Conservation (phyloP, 2,113 vertebrate genomes). For the Lamprologus callipterus region DNA sequence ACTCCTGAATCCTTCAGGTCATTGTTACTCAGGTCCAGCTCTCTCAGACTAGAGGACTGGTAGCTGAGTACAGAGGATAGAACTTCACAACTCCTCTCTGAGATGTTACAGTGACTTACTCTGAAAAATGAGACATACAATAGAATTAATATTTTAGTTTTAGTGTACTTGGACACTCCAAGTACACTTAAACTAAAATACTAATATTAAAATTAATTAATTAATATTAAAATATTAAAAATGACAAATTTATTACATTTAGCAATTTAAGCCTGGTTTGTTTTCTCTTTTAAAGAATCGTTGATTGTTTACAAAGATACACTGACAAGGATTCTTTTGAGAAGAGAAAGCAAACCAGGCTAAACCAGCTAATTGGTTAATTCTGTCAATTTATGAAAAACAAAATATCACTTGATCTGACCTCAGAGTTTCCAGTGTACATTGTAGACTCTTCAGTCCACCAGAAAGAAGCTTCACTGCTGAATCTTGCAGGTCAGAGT, state of each 20-base stretch:
- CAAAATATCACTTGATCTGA: neutral
- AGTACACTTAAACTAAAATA: too few species aligned
- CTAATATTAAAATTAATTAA: too few species aligned
- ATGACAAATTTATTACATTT: neutral
- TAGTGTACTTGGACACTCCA: neutral
- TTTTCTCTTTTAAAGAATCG: neutral
- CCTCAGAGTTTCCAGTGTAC: neutral
- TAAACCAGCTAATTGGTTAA: neutral
- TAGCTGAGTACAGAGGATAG: neutral
- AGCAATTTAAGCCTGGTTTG: neutral
- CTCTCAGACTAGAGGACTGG: neutral
- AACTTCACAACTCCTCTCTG: neutral
- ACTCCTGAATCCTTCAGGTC: neutral
- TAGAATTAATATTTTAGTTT: neutral
- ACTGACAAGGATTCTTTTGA: neutral
- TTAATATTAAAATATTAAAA: neutral
- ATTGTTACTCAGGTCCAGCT: neutral
- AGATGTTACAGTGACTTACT: neutral
- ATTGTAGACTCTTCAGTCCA: neutral
- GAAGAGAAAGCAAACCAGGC: neutral
- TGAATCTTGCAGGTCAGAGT: neutral
- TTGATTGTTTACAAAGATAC: neutral
- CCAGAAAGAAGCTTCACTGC: neutral
- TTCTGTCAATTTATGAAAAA: rapidly evolving
- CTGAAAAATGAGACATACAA: neutral